Conservation (phyloP, 2,888 invertebrate species). For the Pedicia rivosa region DNA sequence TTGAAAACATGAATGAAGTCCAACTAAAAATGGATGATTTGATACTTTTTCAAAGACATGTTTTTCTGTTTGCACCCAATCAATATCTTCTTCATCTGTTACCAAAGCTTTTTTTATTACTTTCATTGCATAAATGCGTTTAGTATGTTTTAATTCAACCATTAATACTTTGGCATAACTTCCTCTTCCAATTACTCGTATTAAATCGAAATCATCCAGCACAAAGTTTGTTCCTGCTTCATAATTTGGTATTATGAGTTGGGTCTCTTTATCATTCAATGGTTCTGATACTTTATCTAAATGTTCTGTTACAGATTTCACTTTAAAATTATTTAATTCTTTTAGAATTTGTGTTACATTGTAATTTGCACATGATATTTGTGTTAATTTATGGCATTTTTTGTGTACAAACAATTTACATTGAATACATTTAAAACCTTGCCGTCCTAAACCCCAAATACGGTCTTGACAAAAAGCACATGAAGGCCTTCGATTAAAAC, state of each 20-base stretch:
- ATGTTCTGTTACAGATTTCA: conserved; percentile 39
- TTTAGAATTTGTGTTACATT: conserved; percentile 48
- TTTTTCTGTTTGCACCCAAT: conserved; percentile 99
- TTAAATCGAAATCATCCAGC: conserved; percentile 90
- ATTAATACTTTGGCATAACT: conserved; percentile 98
- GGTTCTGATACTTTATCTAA: conserved; percentile 33
- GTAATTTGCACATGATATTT: conserved; percentile 76
- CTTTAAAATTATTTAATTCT: conserved; percentile 21
- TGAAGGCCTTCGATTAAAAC: conserved; percentile 94
- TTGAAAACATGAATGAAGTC: conserved; percentile 98
- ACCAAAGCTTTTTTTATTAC: conserved; percentile 98
- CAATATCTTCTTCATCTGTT: conserved; percentile 93
- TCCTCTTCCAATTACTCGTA: conserved; percentile 96
- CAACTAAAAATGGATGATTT: conserved; percentile 98
- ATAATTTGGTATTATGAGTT: conserved; percentile 41
- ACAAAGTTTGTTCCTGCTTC: conserved; percentile 78
- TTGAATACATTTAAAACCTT: conserved; percentile 98
- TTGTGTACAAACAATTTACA: conserved; percentile 98
- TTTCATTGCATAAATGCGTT: conserved; percentile 99
- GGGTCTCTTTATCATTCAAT: conserved; percentile 23
- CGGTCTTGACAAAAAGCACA: conserved; percentile 97
- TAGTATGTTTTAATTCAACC: conserved; percentile 91
- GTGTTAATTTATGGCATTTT: conserved; percentile 96
- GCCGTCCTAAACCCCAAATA: conserved; percentile 98
- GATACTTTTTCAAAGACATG: conserved; percentile 99